Evolutionary conservation across 2,797 vertebrate species (phyloP).

Genomic region (Enteromius trimaculatus): DNA sequence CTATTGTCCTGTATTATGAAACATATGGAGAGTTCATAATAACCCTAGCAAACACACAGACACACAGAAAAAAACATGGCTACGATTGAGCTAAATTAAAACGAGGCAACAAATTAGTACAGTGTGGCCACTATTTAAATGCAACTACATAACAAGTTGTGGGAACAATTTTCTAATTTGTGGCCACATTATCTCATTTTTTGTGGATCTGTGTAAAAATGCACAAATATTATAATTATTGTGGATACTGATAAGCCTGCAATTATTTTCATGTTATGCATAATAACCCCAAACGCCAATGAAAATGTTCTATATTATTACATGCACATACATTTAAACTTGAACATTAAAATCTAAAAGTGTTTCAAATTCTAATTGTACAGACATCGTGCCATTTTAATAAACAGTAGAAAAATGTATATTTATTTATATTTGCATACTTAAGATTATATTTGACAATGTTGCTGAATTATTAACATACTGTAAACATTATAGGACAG

Average conservation of each 20-base stretch:
- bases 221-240: not conserved
- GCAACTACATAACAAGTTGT: not conserved
- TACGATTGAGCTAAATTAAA: not conserved
- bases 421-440: not conserved
- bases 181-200: not conserved
- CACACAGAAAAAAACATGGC: accelerated
- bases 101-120: not conserved
- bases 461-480: not conserved
- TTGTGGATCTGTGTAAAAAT: not conserved
- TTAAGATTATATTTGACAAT: not conserved
- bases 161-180: not conserved
- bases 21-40: not conserved
- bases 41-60: not conserved
- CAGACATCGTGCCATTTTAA: not conserved
- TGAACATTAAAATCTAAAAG: not conserved
- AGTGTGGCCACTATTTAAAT: not conserved
- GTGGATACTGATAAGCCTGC: not conserved
- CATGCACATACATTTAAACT: not conserved
- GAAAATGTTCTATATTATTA: not conserved
- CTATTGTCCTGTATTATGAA: too few relatives aligned
- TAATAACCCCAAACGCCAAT: not conserved
- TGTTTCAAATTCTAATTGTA: not conserved
- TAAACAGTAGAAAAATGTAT: not conserved
- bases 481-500: not conserved
- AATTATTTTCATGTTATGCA: not conserved